These are phyloP conservation scores for Apodemia hepburni DNA, from an alignment of 2,888 invertebrate species.

Conservation along the genomic window DNA sequence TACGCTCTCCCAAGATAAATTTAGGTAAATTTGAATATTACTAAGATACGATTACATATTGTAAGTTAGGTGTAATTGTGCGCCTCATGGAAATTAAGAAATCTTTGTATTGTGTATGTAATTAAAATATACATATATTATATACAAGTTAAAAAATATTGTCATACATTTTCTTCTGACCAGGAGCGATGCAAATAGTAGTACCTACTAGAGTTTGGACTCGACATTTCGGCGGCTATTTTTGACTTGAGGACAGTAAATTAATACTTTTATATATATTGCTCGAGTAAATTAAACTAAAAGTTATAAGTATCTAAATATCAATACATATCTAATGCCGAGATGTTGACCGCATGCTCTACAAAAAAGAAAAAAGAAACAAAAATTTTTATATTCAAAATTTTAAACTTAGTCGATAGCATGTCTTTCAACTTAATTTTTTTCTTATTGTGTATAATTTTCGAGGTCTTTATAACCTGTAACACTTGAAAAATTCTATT, in stretches of 20 bases:
- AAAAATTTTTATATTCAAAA: conserved; percentile 76
- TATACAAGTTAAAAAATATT: conserved; percentile 73
- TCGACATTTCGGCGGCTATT: conserved; percentile 63
- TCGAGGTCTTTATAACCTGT: conserved; percentile 71
- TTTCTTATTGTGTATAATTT: conserved; percentile 65
- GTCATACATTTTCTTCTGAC: conserved; percentile 73
- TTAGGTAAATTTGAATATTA: conserved; percentile 77
- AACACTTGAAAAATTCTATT: conserved; percentile 50
- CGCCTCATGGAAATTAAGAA: conserved; percentile 75
- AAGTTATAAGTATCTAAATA: conserved; percentile 31
- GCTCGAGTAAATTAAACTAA: conserved; percentile 24
- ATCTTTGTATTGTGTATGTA: conserved; percentile 78
- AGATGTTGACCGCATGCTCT: conserved; percentile 62
- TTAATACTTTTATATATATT: conserved; percentile 26
- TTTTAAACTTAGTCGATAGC: conserved; percentile 72
- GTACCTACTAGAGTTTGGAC: conserved; percentile 44
- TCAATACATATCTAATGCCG: conserved; percentile 72
- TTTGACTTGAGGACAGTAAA: conserved; percentile 37
- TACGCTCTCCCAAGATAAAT: conserved; percentile 76
- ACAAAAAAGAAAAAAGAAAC: conserved; percentile 51
- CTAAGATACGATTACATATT: conserved; percentile 70
- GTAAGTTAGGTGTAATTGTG: conserved; percentile 75
- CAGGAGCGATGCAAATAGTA: conserved; percentile 60
- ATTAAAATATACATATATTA: conserved; percentile 78
- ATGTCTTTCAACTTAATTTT: conserved; percentile 58